These are phyloP conservation scores for Semicossyphus pulcher DNA, from an alignment of 2,113 vertebrate species.

Conservation along the genomic window DNA sequence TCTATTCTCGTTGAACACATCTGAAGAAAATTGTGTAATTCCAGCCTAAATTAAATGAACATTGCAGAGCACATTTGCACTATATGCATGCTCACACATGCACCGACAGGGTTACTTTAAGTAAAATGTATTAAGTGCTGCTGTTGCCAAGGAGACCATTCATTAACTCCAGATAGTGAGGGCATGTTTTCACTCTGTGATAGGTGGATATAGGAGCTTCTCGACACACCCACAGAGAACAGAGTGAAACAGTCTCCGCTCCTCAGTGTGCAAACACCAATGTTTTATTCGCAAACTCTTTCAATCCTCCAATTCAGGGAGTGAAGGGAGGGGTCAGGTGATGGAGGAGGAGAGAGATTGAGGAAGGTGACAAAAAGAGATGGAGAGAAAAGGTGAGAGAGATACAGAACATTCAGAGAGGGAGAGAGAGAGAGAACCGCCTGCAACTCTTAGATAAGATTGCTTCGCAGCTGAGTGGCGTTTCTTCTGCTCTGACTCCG, in stretches of 20 bases:
- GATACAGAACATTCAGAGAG: constrained; percentile 12
- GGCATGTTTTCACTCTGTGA: constrained; percentile 21
- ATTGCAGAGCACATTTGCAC: background rate
- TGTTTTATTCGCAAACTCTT: too few species aligned
- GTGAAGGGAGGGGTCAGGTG: too few species aligned
- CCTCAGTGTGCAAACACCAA: constrained; percentile 27
- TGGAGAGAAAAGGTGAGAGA: constrained; percentile 17
- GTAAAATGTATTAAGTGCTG: constrained; percentile 56
- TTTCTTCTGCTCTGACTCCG: too few species aligned
- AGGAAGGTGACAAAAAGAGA: too few species aligned
- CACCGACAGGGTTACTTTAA: constrained; percentile 35
- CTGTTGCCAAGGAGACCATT: constrained; percentile 76
- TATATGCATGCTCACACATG: constrained; percentile 11
- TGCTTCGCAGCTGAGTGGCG: too few species aligned
- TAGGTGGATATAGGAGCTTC: constrained; percentile 40
- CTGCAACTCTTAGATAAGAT: constrained; percentile 80
- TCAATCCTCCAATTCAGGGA: too few species aligned
- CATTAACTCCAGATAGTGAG: constrained; percentile 55
- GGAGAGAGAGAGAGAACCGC: constrained; percentile 43
- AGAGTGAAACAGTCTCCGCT: constrained; percentile 25
- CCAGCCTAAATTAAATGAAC: constrained; percentile 35
- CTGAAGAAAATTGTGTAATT: constrained; percentile 43
- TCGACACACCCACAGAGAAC: constrained; percentile 47
- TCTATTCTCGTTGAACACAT: constrained; percentile 56
- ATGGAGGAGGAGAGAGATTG: background rate